Conservation (phyloP, 2,113 vertebrate genomes). For the Psilopsiagon aymara region DNA sequence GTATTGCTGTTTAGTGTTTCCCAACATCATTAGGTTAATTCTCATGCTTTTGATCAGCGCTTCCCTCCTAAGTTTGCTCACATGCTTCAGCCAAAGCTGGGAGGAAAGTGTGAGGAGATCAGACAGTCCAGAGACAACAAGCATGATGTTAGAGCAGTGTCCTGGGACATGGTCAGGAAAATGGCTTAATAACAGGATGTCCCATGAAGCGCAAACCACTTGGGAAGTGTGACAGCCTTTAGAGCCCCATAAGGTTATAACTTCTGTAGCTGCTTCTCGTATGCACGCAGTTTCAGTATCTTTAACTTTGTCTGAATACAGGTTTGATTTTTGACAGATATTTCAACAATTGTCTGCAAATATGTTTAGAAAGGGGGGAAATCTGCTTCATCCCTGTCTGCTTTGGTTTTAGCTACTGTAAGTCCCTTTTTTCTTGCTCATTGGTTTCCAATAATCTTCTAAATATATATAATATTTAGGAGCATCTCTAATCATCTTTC, state of each 20-base stretch:
- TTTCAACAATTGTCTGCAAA: neutral
- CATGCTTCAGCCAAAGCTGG: neutral
- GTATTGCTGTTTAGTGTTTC: neutral
- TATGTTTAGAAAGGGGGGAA: neutral
- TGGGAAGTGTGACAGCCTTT: neutral
- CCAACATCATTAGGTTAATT: neutral
- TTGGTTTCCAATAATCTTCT: neutral
- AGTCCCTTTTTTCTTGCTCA: neutral
- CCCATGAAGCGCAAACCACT: neutral
- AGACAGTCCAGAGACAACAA: neutral
- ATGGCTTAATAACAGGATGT: conserved; percentile 3
- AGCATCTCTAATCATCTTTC: neutral
- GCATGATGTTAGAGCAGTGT: neutral
- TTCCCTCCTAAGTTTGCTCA: neutral
- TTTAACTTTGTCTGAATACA: neutral
- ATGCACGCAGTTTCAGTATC: neutral
- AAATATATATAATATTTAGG: neutral
- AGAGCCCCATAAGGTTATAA: neutral
- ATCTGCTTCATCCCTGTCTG: neutral
- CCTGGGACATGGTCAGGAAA: conserved; percentile 26
- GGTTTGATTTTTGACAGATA: neutral
- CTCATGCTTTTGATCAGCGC: neutral
- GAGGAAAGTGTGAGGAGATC: neutral
- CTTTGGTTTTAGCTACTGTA: neutral
- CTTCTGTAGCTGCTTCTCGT: neutral